A percentile compares a stretch with the other conserved stretches of the same genome.
phyloP scores from a whole-genome alignment of 2,113 vertebrate species.

The Cephalopholis sonnerati region DNA sequence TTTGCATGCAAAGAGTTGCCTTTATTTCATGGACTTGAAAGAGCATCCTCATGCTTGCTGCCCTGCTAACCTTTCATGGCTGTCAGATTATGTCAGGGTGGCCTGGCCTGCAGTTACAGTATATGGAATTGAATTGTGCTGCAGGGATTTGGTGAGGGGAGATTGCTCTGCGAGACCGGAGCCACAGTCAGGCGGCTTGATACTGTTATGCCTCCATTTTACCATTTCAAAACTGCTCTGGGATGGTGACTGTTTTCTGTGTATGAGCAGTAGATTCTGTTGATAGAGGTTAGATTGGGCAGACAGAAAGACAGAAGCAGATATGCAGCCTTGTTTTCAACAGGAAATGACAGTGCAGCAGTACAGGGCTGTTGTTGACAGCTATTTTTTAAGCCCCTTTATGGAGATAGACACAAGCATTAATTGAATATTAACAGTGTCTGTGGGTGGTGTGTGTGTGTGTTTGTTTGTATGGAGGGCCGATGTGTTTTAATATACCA shows the following conservation, averaged over 20 bases:
- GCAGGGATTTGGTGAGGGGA: constrained; percentile 69
- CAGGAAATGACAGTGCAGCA: constrained; percentile 44
- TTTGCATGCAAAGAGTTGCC: constrained; percentile 4
- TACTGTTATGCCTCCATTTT: constrained; percentile 55
- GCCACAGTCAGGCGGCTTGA: constrained; percentile 54
- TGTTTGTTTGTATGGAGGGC: background rate
- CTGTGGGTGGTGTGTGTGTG: background rate
- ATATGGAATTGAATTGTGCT: constrained; percentile 78
- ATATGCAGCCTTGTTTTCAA: constrained; percentile 26
- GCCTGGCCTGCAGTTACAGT: constrained; percentile 64
- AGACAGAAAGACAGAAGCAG: background rate
- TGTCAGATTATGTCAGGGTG: constrained; percentile 63
- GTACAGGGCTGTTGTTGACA: background rate
- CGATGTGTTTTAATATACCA: background rate
- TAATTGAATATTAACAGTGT: constrained; percentile 20
- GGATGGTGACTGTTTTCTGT: constrained; percentile 44
- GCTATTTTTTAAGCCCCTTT: background rate
- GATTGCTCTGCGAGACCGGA: constrained; percentile 64
- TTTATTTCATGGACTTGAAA: constrained; percentile 45
- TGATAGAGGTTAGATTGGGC: constrained; percentile 35
- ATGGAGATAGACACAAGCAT: background rate
- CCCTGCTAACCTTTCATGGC: constrained; percentile 64
- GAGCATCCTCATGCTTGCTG: constrained; percentile 21
- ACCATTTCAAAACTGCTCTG: constrained; percentile 46
- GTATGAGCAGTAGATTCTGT: constrained; percentile 27